Percentiles rank a stretch among this genome's conserved stretches.
Evolutionary conservation across 2,113 vertebrate genomes (phyloP).

Genomic region (Parus major): DNA sequence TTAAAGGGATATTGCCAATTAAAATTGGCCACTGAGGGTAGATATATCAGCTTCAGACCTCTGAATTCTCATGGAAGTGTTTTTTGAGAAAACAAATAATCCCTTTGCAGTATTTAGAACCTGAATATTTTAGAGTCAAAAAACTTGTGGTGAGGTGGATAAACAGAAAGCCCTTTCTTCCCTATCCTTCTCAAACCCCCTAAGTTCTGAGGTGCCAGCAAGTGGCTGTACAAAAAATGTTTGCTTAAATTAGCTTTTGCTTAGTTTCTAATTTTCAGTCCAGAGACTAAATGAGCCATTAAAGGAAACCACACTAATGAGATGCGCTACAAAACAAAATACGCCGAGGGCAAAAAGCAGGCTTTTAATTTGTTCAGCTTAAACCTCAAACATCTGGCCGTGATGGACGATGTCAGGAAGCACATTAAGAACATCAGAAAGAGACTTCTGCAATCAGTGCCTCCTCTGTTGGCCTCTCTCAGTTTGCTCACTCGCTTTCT

Average conservation of each 20-base stretch:
- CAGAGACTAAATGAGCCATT: constrained; percentile 1
- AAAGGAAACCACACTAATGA: constrained; percentile 22
- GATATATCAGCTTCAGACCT: not conserved
- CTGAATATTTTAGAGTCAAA: not conserved
- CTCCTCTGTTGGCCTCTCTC: not conserved
- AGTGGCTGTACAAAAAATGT: not conserved
- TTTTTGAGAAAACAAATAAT: constrained; percentile 49
- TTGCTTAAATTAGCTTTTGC: constrained; percentile 36
- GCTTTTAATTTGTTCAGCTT: constrained; percentile 26
- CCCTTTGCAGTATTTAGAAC: not conserved
- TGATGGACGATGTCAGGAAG: constrained; percentile 16
- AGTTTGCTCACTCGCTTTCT: not conserved
- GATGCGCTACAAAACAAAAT: not conserved
- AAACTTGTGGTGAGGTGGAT: not conserved
- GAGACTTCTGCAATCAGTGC: not conserved
- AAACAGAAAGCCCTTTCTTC: not conserved
- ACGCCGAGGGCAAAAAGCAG: not conserved
- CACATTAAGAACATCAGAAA: constrained; percentile 16
- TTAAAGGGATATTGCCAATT: constrained; percentile 56
- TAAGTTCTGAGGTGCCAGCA: not conserved
- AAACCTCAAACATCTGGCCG: constrained; percentile 35
- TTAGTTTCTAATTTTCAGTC: constrained; percentile 12
- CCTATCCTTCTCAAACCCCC: not conserved
- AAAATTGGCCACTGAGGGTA: not conserved
- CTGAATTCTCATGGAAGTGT: constrained; percentile 21